Percentiles rank a stretch among this genome's conserved stretches.
phyloP scores from a whole-genome alignment of 2,113 vertebrate genomes.

The Saccopteryx bilineata region DNA sequence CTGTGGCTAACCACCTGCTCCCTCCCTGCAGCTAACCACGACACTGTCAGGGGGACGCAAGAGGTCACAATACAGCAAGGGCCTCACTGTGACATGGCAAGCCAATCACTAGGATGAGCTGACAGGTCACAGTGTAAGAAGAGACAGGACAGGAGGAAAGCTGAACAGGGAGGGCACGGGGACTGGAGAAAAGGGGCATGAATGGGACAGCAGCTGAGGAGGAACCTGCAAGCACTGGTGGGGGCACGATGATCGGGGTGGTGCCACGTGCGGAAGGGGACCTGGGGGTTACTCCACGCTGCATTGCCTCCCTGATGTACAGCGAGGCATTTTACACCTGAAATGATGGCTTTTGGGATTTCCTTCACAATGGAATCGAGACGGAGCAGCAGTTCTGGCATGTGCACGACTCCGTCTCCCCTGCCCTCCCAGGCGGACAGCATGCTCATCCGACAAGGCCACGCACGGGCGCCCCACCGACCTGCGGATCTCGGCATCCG shows the following conservation, averaged over 20 bases:
- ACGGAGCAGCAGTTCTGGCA: background rate
- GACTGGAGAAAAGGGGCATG: background rate
- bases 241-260: background rate
- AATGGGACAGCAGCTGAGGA: background rate
- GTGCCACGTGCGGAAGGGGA: background rate
- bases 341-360: background rate
- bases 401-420: background rate
- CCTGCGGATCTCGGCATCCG: conserved; percentile 97
- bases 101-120: background rate
- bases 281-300: background rate
- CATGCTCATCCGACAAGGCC: background rate
- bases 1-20: no score
- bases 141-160: background rate
- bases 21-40: background rate
- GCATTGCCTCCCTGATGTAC: background rate
- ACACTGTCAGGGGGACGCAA: background rate
- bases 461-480: conserved; percentile 73
- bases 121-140: background rate
- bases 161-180: background rate
- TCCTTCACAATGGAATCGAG: background rate
- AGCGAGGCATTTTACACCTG: background rate
- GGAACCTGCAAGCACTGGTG: background rate
- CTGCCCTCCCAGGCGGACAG: background rate
- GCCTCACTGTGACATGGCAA: background rate
- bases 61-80: background rate